Conservation (phyloP, 64 coral and sea anemone species). For the Montipora cactus region DNA sequence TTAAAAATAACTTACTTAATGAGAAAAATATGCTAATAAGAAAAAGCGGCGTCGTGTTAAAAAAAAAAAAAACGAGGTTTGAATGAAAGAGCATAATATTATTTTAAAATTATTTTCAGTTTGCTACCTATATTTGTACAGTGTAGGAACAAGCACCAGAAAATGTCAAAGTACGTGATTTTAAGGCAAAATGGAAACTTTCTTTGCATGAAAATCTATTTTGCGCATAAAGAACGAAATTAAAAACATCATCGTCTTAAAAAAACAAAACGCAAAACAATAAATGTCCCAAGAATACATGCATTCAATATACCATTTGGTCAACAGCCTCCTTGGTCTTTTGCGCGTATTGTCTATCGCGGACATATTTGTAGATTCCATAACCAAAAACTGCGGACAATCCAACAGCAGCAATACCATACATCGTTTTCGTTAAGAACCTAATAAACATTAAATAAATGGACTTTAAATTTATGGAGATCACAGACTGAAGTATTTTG, state of each 20-base stretch:
- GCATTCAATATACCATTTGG: constrained; percentile 44
- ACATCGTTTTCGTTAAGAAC: constrained; percentile 65
- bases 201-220: background rate
- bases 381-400: constrained; percentile 60
- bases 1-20: background rate
- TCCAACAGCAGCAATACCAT: constrained; percentile 70
- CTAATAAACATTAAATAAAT: constrained; percentile 16
- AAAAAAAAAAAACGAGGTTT: background rate
- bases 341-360: background rate
- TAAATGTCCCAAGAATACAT: too few relatives aligned
- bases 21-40: background rate
- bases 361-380: constrained; percentile 61
- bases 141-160: too few relatives aligned
- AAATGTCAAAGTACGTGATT: too few relatives aligned
- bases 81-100: background rate
- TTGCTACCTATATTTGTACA: too few relatives aligned
- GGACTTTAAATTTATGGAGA: too few relatives aligned
- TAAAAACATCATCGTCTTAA: background rate
- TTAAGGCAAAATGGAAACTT: too few relatives aligned
- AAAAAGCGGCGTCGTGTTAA: background rate
- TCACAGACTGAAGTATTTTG: too few relatives aligned
- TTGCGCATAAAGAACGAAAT: background rate
- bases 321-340: constrained; percentile 54
- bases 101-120: too few relatives aligned
- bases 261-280: background rate